Conservation (phyloP, 2,888 invertebrate species). For the Lasioglossum oenotherae region DNA sequence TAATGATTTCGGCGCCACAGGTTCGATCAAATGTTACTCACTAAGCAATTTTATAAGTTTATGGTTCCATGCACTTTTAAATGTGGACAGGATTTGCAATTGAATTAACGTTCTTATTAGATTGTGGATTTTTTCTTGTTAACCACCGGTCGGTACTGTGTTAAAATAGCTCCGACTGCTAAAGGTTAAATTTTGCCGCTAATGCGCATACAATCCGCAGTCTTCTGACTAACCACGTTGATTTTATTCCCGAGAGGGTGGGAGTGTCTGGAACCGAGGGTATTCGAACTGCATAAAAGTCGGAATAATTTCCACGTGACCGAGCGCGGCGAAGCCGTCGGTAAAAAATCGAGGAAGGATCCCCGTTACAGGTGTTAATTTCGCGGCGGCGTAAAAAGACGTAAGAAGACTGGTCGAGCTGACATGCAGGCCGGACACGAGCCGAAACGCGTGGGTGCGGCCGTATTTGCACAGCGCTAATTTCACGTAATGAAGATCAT, state of each 20-base stretch:
- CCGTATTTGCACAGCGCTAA: slow-evolving; percentile 67
- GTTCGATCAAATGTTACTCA: no score
- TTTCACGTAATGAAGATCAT: slow-evolving; percentile 70
- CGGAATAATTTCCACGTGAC: neutral
- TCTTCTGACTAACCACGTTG: neutral
- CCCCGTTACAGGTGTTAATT: slow-evolving; percentile 63
- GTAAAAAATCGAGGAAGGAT: slow-evolving; percentile 2
- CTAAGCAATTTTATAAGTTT: neutral
- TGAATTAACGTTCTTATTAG: neutral
- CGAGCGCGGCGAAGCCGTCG: neutral
- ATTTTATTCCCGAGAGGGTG: neutral
- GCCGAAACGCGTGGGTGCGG: slow-evolving; percentile 63
- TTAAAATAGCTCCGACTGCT: no score
- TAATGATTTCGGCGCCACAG: no score
- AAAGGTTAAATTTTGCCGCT: neutral
- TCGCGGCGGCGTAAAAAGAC: slow-evolving; percentile 43
- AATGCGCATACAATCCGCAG: neutral
- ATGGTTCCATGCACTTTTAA: neutral
- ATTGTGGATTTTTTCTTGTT: neutral
- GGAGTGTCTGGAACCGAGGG: neutral
- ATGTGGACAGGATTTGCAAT: neutral
- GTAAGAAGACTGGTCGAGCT: slow-evolving; percentile 20
- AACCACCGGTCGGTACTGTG: no score
- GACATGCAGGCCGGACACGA: slow-evolving; percentile 49
- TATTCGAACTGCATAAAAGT: neutral